A percentile compares a stretch with the other conserved stretches of the same genome.
phyloP scores from a whole-genome alignment of 2,797 vertebrate species.

The Clarias pachynema region DNA sequence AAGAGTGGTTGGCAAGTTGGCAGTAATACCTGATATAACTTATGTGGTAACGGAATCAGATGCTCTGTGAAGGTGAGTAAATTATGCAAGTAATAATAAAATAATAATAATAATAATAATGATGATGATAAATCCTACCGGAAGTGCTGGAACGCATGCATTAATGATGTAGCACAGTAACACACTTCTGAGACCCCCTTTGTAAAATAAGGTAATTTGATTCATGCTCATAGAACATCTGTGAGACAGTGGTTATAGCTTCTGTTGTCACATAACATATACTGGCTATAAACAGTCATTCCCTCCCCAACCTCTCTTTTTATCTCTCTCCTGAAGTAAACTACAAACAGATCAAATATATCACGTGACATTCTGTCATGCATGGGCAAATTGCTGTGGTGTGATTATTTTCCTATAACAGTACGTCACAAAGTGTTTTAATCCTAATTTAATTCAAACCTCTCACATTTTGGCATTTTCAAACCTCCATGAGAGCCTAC shows the following conservation, averaged over 20 bases:
- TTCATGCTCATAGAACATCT: not conserved
- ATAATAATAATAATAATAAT: no score
- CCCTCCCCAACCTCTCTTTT: not conserved
- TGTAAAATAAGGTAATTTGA: not conserved
- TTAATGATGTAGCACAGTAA: not conserved
- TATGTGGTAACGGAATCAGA: not conserved
- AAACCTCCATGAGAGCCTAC: not conserved
- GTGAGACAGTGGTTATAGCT: not conserved
- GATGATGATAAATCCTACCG: no score
- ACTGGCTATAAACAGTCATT: not conserved
- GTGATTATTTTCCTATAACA: not conserved
- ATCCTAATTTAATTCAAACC: not conserved
- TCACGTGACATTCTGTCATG: not conserved
- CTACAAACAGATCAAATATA: not conserved
- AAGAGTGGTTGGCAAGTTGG: not conserved
- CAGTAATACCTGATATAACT: not conserved
- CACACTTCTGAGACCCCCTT: not conserved
- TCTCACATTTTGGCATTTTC: not conserved
- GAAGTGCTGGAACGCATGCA: not conserved
- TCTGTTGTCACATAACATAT: not conserved
- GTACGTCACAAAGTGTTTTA: not conserved
- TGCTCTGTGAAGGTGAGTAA: not conserved
- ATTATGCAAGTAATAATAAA: not conserved
- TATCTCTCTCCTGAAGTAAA: not conserved
- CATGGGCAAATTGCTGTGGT: not conserved